Evolutionary conservation across 2,797 vertebrate genomes (phyloP).

Genomic region (Leuciscus waleckii): DNA sequence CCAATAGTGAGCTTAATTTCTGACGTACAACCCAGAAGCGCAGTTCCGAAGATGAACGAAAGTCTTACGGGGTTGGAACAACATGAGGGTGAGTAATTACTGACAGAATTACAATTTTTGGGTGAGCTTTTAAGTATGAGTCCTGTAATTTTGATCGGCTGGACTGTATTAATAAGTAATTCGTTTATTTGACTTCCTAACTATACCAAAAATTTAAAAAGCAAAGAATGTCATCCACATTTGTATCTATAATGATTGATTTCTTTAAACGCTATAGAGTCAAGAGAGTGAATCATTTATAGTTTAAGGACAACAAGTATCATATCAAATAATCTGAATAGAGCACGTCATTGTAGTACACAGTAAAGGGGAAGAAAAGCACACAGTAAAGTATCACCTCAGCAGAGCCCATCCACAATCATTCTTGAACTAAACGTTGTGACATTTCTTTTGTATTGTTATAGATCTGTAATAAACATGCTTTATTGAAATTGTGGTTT

Average conservation of each 20-base stretch:
- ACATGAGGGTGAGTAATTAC: too few relatives aligned
- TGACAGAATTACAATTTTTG: too few relatives aligned
- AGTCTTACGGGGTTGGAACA: too few relatives aligned
- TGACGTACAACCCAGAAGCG: too few relatives aligned
- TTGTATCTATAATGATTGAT: slow-evolving; percentile 4
- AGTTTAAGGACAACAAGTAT: not conserved
- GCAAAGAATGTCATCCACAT: slow-evolving; percentile 10
- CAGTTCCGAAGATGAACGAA: too few relatives aligned
- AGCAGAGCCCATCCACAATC: slow-evolving; percentile 63
- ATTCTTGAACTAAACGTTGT: slow-evolving; percentile 63
- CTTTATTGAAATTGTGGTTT: slow-evolving; percentile 47
- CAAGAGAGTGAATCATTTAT: not conserved
- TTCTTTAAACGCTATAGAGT: slow-evolving; percentile 19
- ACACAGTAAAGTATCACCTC: slow-evolving; percentile 15
- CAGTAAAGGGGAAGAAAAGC: slow-evolving; percentile 28
- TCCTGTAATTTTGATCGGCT: not conserved
- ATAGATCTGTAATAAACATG: slow-evolving; percentile 77
- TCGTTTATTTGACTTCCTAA: slow-evolving; percentile 15
- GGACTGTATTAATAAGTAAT: not conserved
- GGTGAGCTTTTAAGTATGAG: not conserved
- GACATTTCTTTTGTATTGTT: slow-evolving; percentile 70
- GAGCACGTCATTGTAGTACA: slow-evolving; percentile 32
- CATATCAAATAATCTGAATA: slow-evolving; percentile 19
- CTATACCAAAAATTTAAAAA: slow-evolving; percentile 27
- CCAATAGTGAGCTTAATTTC: too few relatives aligned